Conservation (phyloP, 2,888 invertebrate genomes). For the Prosopocoilus inquinatus region DNA sequence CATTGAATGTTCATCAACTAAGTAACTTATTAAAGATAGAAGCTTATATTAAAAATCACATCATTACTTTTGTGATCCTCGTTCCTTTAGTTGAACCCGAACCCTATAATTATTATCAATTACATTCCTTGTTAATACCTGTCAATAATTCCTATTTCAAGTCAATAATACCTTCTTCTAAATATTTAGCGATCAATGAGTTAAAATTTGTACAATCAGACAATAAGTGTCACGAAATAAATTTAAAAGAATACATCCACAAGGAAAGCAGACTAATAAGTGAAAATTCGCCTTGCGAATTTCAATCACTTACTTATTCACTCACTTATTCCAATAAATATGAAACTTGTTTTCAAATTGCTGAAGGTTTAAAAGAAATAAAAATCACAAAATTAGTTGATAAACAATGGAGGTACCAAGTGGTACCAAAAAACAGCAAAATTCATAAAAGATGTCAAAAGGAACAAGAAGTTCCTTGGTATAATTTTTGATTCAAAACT, state of each 20-base stretch:
- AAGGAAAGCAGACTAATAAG: neutral
- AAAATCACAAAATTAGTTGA: neutral
- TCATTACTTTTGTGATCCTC: neutral
- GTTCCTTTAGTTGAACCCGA: neutral
- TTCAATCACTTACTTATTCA: conserved; percentile 1
- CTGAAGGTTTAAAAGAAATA: neutral
- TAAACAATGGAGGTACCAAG: neutral
- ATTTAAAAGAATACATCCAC: conserved; percentile 2
- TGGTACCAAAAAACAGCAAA: conserved; percentile 5
- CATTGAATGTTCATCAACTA: neutral
- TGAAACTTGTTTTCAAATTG: neutral
- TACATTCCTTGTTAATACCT: conserved; percentile 4
- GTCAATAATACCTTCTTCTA: conserved; percentile 6
- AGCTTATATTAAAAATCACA: neutral
- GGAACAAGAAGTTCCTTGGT: too few relatives aligned
- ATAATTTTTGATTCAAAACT: too few relatives aligned
- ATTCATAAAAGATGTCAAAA: too few relatives aligned
- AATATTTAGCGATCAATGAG: conserved; percentile 5
- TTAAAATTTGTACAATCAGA: too few relatives aligned
- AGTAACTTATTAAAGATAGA: neutral
- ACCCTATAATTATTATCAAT: neutral
- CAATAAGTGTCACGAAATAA: conserved; percentile 1
- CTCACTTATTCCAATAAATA: neutral
- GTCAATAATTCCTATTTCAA: conserved; percentile 2
- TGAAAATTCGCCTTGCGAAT: conserved; percentile 2